Evolutionary conservation across 2,888 invertebrate species (phyloP), one percentile per base, ranked within the genome.

Genomic region (Temnothorax unifasciatus): DNA sequence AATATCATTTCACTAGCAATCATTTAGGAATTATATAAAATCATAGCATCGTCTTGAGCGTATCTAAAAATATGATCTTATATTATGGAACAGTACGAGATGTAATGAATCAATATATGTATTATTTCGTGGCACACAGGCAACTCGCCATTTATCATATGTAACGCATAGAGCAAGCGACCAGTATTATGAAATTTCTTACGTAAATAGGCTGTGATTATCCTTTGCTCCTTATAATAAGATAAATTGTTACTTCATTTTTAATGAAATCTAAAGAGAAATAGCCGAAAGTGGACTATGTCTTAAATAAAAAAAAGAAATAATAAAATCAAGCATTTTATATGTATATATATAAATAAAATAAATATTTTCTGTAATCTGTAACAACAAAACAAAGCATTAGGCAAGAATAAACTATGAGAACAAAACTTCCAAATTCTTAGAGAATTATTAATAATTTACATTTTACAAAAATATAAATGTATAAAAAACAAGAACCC

Each of bases 321-420:
- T 29, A 61, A 1, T 59, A 25, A 64, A 25, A 64, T 64, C 21
- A 47, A 76, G 15, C 21, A 52, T 64, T 52, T 52, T 29, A 8
- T 38, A 38, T n/a, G n/a, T 61, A 57, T 29, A 8, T 38, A 38
- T 61, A 57, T 83, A 59, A 47, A 77, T 29, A 59, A 71, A 83
- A 81, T 85, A 85, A 88, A 85, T 88, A 82, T 81, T 81, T 88
- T 84, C 64, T 83, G 81, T 63, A 84, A 83, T 85, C 74, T 85
- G 66, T 82, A 77, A 8, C 41, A 77, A 68, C 18, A 77, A 68
- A 77, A 41, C 13, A 66, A 77, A 77, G 2, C 5, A 41, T 29
- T 54, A 44, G 41, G 9, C 9, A 77, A 57, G 11, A 50, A 47
- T 63, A 75, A 21, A 75, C 63, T 61, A 21, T n/a, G 15, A 63